Base-by-base conservation (phyloP, 2,888 invertebrate genomes). In the Meiosimyza platycephala region DNA sequence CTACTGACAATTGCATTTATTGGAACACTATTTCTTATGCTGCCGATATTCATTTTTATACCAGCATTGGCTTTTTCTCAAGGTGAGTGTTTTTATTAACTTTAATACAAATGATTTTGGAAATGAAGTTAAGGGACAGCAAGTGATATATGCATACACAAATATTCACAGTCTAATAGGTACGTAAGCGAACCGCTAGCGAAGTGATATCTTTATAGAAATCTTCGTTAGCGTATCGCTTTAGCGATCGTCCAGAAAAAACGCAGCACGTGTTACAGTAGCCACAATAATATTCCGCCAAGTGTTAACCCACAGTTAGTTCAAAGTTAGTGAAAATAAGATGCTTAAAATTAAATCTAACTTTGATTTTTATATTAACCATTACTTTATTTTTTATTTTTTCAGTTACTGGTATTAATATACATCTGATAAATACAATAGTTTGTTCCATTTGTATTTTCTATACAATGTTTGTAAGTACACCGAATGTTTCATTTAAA, bases 381-480 rank as follows among this genome's bases (percentile, higher is more conserved):
- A 40, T 40, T 40, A 4, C 9, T 9, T 22, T 18, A 18, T 11
- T 55, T 59, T 65, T 73, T 64, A 59, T 50, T 70, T 71, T 83
- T 84, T 28, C 81, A 90, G 91, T 91, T 5, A 90, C 90, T 1
- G 90, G 90, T 0, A 85, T 88, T 7, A 88, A 89, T 75, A 86
- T 90, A 57, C 90, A 90, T 85, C 80, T 89, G 1, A 89, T 90
- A 33, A 89, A 90, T 69, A 76, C 87, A 1, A 84, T 90, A 7
- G 89, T 90, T 5, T 89, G 89, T 63, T 76, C 87, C 15, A 88
- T 91, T 16, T 90, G 90, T 79, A 88, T 90, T 15, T 89, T 91
- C 80, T 91, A 91, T 81, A 91, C 91, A 0, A 89, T 90, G 79
- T 80, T 90, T 79, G 90, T 90, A 84, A 87, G 89, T 88, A 48